Conservation (phyloP, 2,113 vertebrate genomes). For the Dryoscopus gambensis region DNA sequence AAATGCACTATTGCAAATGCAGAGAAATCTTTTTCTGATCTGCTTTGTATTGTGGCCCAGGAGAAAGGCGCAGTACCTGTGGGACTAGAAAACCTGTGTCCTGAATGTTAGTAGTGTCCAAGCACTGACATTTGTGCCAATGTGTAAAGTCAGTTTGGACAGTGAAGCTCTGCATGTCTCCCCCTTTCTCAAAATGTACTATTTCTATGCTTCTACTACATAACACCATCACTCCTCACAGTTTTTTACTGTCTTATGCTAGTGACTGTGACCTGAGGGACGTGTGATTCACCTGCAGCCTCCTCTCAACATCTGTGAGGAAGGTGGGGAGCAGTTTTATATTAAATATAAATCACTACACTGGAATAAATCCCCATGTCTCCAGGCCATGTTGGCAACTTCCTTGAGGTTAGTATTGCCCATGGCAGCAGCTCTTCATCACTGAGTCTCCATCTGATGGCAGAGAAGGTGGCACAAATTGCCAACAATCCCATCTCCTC, state of each 20-base stretch:
- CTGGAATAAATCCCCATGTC: neutral
- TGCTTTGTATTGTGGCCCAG: neutral
- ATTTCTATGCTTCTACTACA: neutral
- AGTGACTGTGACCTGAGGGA: neutral
- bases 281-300: neutral
- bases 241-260: neutral
- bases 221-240: neutral
- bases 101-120: neutral
- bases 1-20: neutral
- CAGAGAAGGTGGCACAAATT: neutral
- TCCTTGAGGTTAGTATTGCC: neutral
- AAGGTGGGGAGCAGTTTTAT: neutral
- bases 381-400: neutral
- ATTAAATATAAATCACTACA: neutral
- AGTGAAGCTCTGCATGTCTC: neutral
- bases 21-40: neutral
- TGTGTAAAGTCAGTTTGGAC: fast-evolving
- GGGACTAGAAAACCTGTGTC: neutral
- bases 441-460: neutral
- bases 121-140: neutral
- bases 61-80: neutral
- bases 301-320: neutral
- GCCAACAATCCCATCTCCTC: neutral
- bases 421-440: neutral
- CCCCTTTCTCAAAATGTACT: neutral